Evolutionary conservation across 2,888 invertebrate genomes (phyloP), one percentile per base, ranked within the genome.

Genomic region (Metellina segmentata): DNA sequence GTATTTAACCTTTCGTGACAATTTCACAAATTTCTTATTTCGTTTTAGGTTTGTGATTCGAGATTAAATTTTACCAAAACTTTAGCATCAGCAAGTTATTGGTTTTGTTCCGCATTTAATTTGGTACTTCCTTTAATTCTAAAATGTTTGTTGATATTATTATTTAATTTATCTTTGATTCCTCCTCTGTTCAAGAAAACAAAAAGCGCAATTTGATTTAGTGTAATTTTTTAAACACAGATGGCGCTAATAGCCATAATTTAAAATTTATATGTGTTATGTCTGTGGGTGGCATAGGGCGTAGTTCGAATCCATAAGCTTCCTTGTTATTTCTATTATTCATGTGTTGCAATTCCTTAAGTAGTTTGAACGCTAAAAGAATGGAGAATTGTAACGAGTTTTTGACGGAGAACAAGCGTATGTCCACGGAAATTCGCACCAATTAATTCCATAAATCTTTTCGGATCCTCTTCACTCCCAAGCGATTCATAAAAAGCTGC

Each of bases 401-500:
- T n/a, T 16, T 61, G 61, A 61, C 34, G 4, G 1, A 61, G 61
- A 61, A 9, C 61, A 61, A 34, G 61, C 61, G 16, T 61, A 16
- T 61, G 16, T 16, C 11, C 5, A 61, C 11, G 61, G 61, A 61
- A 61, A 61, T 9, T 16, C 61, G 13, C 61, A 61, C 61, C 61
- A 61, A 61, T 61, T 61, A 61, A 61, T 61, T 51, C 52, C 20
- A 81, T 69, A 69, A 81, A 81, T 81, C 81, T 81, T 53, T 78
- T 20, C 52, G 20, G 52, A 7, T 49, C 52, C 52, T 49, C 51
- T 51, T 52, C 51, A 13, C 19, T 34, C 48, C 48, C 75, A 20
- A 79, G 49, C 53, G 69, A 81, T 69, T 61, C 34, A 34, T 74
- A 74, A 74, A 74, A 85, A 20, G 6, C 83, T 85, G 51, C 83